Evolutionary conservation across 2,888 invertebrate genomes (phyloP).

Genomic region (Dexiosoma caninum): DNA sequence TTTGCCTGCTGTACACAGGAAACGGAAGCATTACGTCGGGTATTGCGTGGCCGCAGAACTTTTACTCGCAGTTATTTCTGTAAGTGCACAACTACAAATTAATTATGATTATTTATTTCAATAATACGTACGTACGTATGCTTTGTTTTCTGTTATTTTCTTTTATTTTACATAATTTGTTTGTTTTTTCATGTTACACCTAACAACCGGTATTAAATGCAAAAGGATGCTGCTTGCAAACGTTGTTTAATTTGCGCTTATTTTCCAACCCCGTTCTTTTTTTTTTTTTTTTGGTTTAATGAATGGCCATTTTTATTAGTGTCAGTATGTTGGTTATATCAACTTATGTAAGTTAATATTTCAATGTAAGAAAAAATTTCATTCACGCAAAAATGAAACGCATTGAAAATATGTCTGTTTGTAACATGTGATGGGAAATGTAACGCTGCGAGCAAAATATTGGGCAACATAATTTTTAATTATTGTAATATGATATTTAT

Average conservation of each 20-base stretch:
- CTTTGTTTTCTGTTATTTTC: background rate
- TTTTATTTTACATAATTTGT: background rate
- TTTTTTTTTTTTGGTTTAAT: background rate
- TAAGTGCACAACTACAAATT: slow-evolving; percentile 79
- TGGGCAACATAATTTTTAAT: slow-evolving; percentile 14
- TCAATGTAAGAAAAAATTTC: background rate
- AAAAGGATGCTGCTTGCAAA: slow-evolving; percentile 35
- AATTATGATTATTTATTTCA: slow-evolving; percentile 42
- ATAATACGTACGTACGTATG: no score
- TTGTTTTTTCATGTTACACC: background rate
- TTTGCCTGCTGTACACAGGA: slow-evolving; percentile 84
- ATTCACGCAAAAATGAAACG: slow-evolving; percentile 2
- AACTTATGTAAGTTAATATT: background rate
- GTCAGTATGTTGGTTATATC: background rate
- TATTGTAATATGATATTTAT: no score
- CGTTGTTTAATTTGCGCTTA: background rate
- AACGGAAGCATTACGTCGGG: slow-evolving; percentile 87
- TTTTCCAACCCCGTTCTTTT: no score
- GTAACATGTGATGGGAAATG: background rate
- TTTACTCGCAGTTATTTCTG: slow-evolving; percentile 88
- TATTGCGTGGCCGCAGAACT: slow-evolving; percentile 87
- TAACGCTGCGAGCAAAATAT: slow-evolving; percentile 15
- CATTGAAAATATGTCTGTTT: background rate
- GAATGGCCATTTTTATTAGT: slow-evolving; percentile 10
- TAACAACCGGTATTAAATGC: slow-evolving; percentile 12